phyloP scores from a whole-genome alignment of 2,113 vertebrate genomes.

The Noctilio leporinus region DNA sequence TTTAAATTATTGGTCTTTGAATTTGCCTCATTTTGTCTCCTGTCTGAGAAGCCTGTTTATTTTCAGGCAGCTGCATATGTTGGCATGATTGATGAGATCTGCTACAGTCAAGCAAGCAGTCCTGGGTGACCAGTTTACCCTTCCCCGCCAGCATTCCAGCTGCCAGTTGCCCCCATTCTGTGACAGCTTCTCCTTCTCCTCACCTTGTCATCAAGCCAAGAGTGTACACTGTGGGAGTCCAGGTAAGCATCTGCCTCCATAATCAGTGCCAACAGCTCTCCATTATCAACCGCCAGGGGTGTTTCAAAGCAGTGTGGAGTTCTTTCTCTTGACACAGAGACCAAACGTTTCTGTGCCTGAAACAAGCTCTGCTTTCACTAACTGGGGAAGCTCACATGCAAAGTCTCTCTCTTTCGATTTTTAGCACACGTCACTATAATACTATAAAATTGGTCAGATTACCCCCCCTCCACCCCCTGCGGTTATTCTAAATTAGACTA shows the following conservation, averaged over 20 bases:
- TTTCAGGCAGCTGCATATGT: conserved; percentile 69
- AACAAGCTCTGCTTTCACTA: conserved; percentile 57
- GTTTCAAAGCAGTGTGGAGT: conserved; percentile 62
- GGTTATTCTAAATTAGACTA: conserved; percentile 37
- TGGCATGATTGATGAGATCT: conserved; percentile 74
- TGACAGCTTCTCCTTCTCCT: conserved; percentile 81
- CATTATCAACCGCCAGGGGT: conserved; percentile 78
- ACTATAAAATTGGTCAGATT: conserved; percentile 3
- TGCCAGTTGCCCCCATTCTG: conserved; percentile 81
- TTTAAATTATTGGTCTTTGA: conserved; percentile 69
- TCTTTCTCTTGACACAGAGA: conserved; percentile 68
- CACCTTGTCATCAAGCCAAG: conserved; percentile 84
- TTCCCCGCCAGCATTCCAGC: conserved; percentile 76
- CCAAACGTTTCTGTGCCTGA: conserved; percentile 43
- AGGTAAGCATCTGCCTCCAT: conserved; percentile 84
- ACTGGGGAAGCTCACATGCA: conserved; percentile 51
- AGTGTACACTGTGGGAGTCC: conserved; percentile 74
- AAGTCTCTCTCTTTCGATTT: background rate
- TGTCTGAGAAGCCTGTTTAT: conserved; percentile 61
- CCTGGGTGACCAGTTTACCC: conserved; percentile 80
- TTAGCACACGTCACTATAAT: conserved; percentile 49
- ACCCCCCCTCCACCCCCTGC: background rate
- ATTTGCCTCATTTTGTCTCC: conserved; percentile 57
- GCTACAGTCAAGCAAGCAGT: conserved; percentile 69
- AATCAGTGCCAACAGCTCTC: conserved; percentile 80